Evolutionary conservation across 2,113 vertebrate genomes (phyloP).

Genomic region (Illadopsis cleaveri): DNA sequence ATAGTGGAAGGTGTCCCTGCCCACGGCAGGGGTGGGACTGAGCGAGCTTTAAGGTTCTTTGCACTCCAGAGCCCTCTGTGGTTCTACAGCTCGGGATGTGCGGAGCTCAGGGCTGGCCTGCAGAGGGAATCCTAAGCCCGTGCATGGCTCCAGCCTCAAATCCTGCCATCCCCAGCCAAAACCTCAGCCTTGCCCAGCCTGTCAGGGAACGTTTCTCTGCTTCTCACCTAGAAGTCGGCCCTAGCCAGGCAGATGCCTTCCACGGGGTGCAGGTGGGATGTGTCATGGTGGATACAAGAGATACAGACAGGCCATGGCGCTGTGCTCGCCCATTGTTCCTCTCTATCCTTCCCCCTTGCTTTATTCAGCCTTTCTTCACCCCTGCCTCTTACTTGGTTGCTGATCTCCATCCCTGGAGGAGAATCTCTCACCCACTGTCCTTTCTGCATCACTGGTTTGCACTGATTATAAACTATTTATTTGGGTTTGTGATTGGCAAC

Average conservation of each 20-base stretch:
- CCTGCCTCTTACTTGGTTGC: not conserved
- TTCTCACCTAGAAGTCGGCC: not conserved
- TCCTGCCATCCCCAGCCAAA: not conserved
- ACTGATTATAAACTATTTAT: not conserved
- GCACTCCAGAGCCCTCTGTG: rapidly evolving
- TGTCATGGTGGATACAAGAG: rapidly evolving
- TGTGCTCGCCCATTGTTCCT: not conserved
- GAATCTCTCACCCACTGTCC: not conserved
- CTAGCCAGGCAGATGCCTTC: not conserved
- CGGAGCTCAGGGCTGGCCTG: not conserved
- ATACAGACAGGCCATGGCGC: rapidly evolving
- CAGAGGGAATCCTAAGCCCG: conserved; percentile 49
- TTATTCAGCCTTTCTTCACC: not conserved
- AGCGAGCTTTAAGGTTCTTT: rapidly evolving
- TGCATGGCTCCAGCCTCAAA: not conserved
- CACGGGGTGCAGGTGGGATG: no score
- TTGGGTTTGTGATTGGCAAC: not conserved
- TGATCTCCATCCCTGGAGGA: not conserved
- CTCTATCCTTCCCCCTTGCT: not conserved
- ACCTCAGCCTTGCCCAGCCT: not conserved
- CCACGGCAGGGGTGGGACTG: rapidly evolving
- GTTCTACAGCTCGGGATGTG: rapidly evolving
- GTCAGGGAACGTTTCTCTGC: rapidly evolving
- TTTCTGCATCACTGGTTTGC: not conserved
- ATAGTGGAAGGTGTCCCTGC: not conserved